Base-by-base conservation (phyloP, 2,797 vertebrate genomes). In the Ispidina picta region DNA sequence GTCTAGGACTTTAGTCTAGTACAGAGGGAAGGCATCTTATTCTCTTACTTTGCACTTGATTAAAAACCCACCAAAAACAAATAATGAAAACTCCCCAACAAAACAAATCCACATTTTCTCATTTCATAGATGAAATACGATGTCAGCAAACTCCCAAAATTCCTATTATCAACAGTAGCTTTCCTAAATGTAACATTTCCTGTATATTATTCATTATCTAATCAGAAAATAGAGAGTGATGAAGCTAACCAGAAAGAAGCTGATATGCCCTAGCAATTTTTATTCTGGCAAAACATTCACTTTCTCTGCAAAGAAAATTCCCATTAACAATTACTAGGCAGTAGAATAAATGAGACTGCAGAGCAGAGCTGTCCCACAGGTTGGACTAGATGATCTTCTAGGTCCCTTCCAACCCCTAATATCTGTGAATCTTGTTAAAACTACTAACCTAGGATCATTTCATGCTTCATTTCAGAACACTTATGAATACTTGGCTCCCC, bases 271-370 rank as follows among this genome's bases (percentile, higher is more conserved):
- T n/a, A 72, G 35, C 15, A 90, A n/a, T 83, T 84, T 73, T 52
- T 46, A 65, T 75, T 88, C 72, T 68, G n/a, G 59, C 25, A 8
- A 84, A 86, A 69, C 25, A 75, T 26, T 78, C 14, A 11, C 22
- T 92, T 89, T 65, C 52, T 64, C 44, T 6, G n/a, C 35, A 75
- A 90, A 85, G 73, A 78, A 82, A 93, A 83, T 62, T 78, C 35
- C 39, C 26, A 56, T 90, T 80, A 74, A 86, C 10, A 9, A 86
- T 65, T 59, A 37, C 69, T 44, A 55, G 19, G 35, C 37, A 86
- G 60, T 33, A 75, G 48, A 90, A 84, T 41, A 88, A 86, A 85
- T 63, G 49, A 83, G 86, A 69, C 2, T 75, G 55, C 48, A 77
- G 31, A 76, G 62, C 26, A 66, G 55, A 87, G 22, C 62, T 78